These are phyloP conservation scores for Sebastes hubbsi DNA, from an alignment of 2,797 vertebrate species.

Conservation along the genomic window DNA sequence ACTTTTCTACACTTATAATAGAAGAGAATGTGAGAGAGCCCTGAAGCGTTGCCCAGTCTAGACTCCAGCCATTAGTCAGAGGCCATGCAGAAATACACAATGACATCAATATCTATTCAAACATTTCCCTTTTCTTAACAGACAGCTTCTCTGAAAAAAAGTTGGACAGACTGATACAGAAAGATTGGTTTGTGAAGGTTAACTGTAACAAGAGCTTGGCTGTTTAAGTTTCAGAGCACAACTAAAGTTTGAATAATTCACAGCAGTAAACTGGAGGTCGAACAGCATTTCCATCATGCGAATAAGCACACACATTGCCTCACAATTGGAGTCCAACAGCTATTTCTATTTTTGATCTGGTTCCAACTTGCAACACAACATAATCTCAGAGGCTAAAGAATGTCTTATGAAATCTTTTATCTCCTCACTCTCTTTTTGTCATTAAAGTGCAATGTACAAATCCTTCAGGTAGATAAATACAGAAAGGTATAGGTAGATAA, in stretches of 20 bases:
- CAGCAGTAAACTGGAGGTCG: not conserved
- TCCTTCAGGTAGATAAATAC: not conserved
- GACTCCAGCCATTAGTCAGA: not conserved
- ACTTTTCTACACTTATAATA: not conserved
- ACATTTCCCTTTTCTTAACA: not conserved
- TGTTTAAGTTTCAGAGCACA: constrained; percentile 27
- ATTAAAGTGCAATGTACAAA: not conserved
- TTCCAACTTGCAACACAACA: not conserved
- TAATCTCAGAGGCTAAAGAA: not conserved
- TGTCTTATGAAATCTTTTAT: not conserved
- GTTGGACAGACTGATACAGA: not conserved
- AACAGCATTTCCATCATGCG: constrained; percentile 5
- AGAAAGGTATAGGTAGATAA: not conserved
- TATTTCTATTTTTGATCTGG: not conserved
- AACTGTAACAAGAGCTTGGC: constrained; percentile 20
- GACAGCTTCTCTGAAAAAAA: not conserved
- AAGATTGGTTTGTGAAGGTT: constrained; percentile 3
- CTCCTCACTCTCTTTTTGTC: not conserved
- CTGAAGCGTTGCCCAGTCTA: not conserved
- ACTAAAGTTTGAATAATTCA: constrained; percentile 38
- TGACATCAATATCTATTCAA: not conserved
- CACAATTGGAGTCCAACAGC: not conserved
- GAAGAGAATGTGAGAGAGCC: not conserved
- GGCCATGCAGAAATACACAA: not conserved
- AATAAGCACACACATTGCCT: not conserved